These are phyloP conservation scores for Ceraclea dissimilis DNA, from an alignment of 2,888 invertebrate species.

Conservation along the genomic window DNA sequence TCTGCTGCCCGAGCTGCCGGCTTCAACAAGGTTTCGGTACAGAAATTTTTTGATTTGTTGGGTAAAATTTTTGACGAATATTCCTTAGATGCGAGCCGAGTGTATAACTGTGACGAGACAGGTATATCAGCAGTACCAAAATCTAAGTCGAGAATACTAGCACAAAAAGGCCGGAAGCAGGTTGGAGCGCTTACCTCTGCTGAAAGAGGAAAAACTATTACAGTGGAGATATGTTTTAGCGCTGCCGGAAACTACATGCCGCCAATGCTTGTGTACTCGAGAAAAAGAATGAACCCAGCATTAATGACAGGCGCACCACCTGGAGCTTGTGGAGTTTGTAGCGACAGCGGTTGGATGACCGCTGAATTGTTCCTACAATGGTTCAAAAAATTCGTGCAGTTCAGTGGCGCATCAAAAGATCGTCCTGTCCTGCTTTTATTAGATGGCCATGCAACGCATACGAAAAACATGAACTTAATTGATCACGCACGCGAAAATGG, in stretches of 20 bases:
- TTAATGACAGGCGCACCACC: not conserved
- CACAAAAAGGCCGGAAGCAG: conserved; percentile 1
- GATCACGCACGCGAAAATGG: conserved; percentile 5
- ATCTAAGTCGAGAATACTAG: conserved; percentile 2
- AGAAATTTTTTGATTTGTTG: not conserved
- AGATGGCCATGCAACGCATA: not conserved
- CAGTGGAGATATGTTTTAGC: conserved; percentile 2
- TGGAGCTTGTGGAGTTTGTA: not conserved
- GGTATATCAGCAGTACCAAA: conserved; percentile 1
- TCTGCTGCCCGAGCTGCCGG: conserved; percentile 5
- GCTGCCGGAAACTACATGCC: conserved; percentile 1
- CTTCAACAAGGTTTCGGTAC: conserved; percentile 3
- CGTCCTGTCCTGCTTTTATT: not conserved
- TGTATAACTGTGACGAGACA: conserved; percentile 4
- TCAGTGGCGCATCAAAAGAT: conserved; percentile 1
- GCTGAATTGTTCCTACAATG: not conserved
- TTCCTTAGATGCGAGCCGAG: not conserved
- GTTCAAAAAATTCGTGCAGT: not conserved
- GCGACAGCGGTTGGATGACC: not conserved
- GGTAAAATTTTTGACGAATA: not conserved
- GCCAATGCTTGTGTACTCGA: not conserved
- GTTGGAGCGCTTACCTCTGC: not conserved
- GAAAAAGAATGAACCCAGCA: not conserved
- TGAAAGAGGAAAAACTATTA: conserved; percentile 2
- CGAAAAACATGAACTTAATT: not conserved